Conservation (phyloP, 2,113 vertebrate genomes). For the Litocranius walleri region DNA sequence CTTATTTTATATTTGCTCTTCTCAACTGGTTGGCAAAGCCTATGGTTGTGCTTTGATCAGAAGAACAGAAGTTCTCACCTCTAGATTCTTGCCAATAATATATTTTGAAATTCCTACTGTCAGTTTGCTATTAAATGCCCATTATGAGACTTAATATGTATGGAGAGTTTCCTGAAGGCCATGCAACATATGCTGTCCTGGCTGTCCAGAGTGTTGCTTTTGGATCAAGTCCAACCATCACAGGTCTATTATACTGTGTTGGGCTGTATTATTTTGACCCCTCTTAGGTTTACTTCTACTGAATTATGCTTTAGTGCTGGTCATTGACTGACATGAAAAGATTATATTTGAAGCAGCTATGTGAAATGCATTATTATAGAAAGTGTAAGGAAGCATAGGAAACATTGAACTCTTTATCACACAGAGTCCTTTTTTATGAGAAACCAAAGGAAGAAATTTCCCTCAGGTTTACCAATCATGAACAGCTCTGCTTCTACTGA, state of each 20-base stretch:
- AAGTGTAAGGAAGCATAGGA: background rate
- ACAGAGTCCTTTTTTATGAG: background rate
- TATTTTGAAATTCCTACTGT: background rate
- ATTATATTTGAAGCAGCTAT: constrained; percentile 25
- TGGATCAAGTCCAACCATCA: background rate
- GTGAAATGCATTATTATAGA: constrained; percentile 1
- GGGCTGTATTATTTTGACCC: background rate
- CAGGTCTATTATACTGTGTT: background rate
- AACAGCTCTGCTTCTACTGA: constrained; percentile 38
- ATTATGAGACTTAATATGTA: background rate
- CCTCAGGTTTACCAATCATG: constrained; percentile 43
- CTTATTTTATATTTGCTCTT: background rate
- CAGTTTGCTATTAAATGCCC: background rate
- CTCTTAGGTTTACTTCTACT: constrained; percentile 16
- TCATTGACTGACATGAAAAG: constrained; percentile 3
- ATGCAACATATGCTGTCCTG: background rate
- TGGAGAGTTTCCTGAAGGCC: background rate
- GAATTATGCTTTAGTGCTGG: constrained; percentile 32
- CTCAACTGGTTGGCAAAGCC: background rate
- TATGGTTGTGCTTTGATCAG: background rate
- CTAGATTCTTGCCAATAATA: background rate
- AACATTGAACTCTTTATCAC: constrained; percentile 7
- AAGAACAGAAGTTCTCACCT: background rate
- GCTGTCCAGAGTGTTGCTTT: background rate
- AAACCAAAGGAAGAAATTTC: constrained; percentile 48